Evolutionary conservation across 37 sponge, comb jelly and placozoan genomes (phyloP), one percentile per base, ranked within the genome.

Genomic region (Agelas oroides): DNA sequence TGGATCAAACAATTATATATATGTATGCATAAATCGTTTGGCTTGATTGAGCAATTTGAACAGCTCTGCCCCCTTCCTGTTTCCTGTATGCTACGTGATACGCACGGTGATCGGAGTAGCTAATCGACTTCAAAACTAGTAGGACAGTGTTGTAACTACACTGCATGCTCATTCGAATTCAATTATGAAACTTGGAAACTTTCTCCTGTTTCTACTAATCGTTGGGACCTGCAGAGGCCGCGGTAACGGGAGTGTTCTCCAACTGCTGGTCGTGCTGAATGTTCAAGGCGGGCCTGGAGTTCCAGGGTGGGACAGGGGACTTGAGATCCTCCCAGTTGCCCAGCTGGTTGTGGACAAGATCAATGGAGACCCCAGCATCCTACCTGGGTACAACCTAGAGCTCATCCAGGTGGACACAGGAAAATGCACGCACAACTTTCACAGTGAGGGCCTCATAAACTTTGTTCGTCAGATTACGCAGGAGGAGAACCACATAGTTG

Each of bases 291-390:
- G 46, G 8, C 46, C 3, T 46, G 27, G 62, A 27, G 62, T 12
- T 5, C 62, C 73, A 15, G 24, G 23, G 27, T 81, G 70, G 70
- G 82, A 69, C 21, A 69, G 66, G 23, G 82, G 82, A 28, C 57
- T 3, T 2, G 71, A 70, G 33, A 30, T 68, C 21, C 46, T 79
- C 35, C 67, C 67, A 16, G 80, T 53, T 15, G 80, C 80, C 24
- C 65, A 34, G 19, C 21, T 81, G 16, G 82, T 71, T 53, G 58
- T 28, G 31, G 46, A 81, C 17, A 55, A 70, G 70, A 39, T 81
- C 24, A 81, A 81, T 54, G 27, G 14, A 23, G 70, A 25, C n/a
- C 25, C 5, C 27, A 25, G 27, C 62, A 14, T 61, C n/a, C 62
- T 61, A 61, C 62, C n/a, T 27, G 62, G 11, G 62, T 61, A 27